Evolutionary conservation across 2,797 vertebrate species (phyloP), one percentile per base, ranked within the genome.

Genomic region (Natrix natrix): DNA sequence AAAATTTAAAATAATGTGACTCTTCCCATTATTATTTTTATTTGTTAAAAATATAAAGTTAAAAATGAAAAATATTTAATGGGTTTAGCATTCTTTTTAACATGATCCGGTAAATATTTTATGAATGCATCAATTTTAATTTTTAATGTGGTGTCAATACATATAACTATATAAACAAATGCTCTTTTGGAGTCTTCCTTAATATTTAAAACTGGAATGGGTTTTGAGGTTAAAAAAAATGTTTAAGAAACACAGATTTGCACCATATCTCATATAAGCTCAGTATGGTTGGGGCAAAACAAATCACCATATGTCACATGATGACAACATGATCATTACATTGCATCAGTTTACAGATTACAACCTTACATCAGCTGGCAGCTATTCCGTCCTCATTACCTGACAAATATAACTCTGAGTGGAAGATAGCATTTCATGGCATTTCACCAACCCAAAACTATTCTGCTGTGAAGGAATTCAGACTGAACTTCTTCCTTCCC

Each of bases 101-200:
- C 94, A 96, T 96, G 95, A 96, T 95, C 96, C 96, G 26, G 97
- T 95, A 95, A 95, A 96, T 96, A 96, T 96, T 95, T 95, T 96
- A 93, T 95, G 95, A 95, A 95, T 96, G 95, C 93, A 96, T 66
- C 95, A 94, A 95, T 95, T 94, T 66, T 66, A 66, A n/a, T n/a
- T 66, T 66, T 66, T 28, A 66, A 66, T n/a, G 48, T 48, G 48
- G 48, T 48, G n/a, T n/a, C 12, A n/a, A 66, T 66, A n/a, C 26
- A 66, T n/a, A n/a, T 66, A 66, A n/a, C 63, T 4, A 66, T 66
- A 66, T 12, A 66, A 66, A n/a, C 4, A n/a, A 63, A 63, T 1
- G 11, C 11, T 66, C 11, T 66, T 66, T 66, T 66, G 28, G 12
- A 13, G 4, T 66, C 63, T n/a, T 66, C 63, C 28, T n/a, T 66